Base-by-base conservation (phyloP, 2,797 vertebrate species). In the Enteromius treurensis region DNA sequence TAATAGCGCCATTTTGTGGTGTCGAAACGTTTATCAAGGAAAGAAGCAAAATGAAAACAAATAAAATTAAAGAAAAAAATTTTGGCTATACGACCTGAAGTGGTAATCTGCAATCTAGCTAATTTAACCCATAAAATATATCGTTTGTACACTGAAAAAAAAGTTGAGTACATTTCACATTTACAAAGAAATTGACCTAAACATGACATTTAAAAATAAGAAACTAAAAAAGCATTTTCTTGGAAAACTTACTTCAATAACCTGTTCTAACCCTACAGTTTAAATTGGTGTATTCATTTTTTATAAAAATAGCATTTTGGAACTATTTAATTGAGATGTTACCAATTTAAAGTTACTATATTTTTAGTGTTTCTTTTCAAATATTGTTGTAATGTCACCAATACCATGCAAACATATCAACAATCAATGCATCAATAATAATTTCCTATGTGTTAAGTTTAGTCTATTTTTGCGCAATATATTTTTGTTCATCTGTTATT, bases 21-120 rank as follows among this genome's bases (percentile, higher is more conserved):
- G 60, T 51, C 45, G n/a, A 64, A 13, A 76, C 34, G 34, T 75
- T 67, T 75, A 21, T 81, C 53, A 81, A 45, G 23, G 7, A 53
- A 1, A 51, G 14, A 53, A 55, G 23, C n/a, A n/a, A 67, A 65
- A 21, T 13, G 2, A 2, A 80, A 29, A 53, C 13, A 15, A 51
- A 68, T 10, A 60, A 55, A 17, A 81, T 29, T 10, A 62, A 40
- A 19, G 53, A 60, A 1, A 11, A 13, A 13, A 42, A n/a, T 10
- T 23, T 3, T 32, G 1, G 4, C 17, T 51, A 7, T 64, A 29
- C 2, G 29, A 14, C 5, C 26, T 15, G 5, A 62, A 64, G 26
- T 17, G 60, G 0, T 6, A 17, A 17, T 29, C 2, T 64, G 60
- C 60, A 32, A 17, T 64, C 14, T 17, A 32, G 0, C 2, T 64